These are phyloP conservation scores for Recurvirostra avosetta DNA, from an alignment of 2,113 vertebrate species.

Conservation along the genomic window DNA sequence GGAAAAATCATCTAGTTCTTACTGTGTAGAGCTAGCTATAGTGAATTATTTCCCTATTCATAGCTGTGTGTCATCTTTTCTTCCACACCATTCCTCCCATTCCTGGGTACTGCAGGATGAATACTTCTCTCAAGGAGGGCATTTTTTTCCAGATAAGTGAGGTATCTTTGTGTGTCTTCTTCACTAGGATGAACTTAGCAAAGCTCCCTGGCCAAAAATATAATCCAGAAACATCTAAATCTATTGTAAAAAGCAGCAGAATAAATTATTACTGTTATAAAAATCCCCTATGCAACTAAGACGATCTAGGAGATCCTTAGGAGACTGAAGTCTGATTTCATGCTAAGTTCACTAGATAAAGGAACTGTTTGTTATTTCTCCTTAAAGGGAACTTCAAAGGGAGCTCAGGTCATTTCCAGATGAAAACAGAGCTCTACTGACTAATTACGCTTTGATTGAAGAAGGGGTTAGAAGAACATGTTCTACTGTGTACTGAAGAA, in stretches of 20 bases:
- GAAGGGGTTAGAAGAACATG: not conserved
- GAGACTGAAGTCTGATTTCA: not conserved
- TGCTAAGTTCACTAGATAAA: not conserved
- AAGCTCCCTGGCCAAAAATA: not conserved
- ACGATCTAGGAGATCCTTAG: not conserved
- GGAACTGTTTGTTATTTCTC: not conserved
- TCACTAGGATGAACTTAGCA: not conserved
- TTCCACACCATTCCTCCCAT: not conserved
- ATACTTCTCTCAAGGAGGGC: not conserved
- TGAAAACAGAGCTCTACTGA: not conserved
- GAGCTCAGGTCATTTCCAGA: not conserved
- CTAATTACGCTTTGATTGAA: not conserved
- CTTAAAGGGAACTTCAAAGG: not conserved
- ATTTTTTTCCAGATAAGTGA: not conserved
- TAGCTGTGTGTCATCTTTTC: not conserved
- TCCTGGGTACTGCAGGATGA: not conserved
- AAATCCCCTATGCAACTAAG: not conserved
- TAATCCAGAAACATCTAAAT: not conserved
- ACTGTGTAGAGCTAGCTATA: not conserved
- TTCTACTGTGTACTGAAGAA: not conserved
- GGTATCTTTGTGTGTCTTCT: not conserved
- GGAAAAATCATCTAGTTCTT: not conserved
- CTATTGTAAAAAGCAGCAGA: not conserved
- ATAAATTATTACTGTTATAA: not conserved
- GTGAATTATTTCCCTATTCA: not conserved